phyloP scores from a whole-genome alignment of 2,888 invertebrate genomes.

The Drosophila borborema region DNA sequence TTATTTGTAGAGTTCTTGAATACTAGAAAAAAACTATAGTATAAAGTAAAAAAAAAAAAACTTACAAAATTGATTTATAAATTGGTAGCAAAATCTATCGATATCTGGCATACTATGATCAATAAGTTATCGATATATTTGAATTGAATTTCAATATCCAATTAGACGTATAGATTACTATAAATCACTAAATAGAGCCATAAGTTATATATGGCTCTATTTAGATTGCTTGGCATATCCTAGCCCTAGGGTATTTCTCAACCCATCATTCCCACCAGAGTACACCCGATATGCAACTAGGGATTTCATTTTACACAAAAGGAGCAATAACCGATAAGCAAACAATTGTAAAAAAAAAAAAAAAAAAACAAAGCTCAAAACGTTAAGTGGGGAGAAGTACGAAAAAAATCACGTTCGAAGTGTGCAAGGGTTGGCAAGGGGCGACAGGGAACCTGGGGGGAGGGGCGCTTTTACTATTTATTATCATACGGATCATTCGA shows the following conservation, averaged over 20 bases:
- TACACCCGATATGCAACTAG: neutral
- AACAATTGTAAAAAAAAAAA: conserved; percentile 15
- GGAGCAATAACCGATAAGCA: conserved; percentile 52
- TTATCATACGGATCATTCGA: conserved; percentile 24
- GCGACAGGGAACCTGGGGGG: no score
- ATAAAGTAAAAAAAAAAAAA: no score
- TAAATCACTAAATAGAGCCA: no score
- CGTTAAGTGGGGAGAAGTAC: neutral
- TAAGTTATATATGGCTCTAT: no score
- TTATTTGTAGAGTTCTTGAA: no score
- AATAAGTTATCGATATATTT: no score
- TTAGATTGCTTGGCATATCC: neutral
- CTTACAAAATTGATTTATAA: no score
- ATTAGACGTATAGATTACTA: no score
- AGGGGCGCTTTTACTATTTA: neutral
- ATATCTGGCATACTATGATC: no score
- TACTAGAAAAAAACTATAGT: no score
- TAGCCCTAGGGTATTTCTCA: neutral
- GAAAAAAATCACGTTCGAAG: conserved; percentile 28
- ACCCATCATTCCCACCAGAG: neutral
- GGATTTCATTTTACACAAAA: conserved; percentile 13
- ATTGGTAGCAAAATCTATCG: no score
- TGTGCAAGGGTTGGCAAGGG: neutral
- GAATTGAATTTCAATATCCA: no score
- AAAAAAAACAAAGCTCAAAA: conserved; percentile 1